Evolutionary conservation across 2,113 vertebrate genomes (phyloP), one percentile per base, ranked within the genome.

Genomic region (Microtus richardsoni): DNA sequence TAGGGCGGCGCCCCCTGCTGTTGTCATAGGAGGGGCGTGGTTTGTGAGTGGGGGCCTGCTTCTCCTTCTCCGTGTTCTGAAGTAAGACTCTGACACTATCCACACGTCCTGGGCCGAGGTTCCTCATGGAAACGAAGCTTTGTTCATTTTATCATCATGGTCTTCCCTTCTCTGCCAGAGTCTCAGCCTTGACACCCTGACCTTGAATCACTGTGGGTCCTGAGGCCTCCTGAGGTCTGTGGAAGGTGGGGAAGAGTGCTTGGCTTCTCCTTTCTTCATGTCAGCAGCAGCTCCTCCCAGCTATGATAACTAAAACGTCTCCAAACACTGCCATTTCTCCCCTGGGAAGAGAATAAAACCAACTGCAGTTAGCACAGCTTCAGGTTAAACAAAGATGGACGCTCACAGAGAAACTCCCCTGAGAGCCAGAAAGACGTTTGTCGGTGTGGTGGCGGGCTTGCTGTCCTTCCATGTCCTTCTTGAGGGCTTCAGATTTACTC

Each of bases 211-310:
- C 1, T 7, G 44, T 0, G 33, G 7, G 0, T 60, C n/a, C 86
- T 13, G 14, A 7, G 17, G 64, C 41, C 0, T 8, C 30, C 7
- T 3, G 6, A 0, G 39, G 47, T 9, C 10, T 1, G 0, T 0
- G 11, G 22, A 26, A 10, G 4, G 12, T 5, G 2, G 1, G 19
- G 74, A 1, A 6, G 22, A 2, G 0, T 4, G 36, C 33, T 5
- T 2, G 39, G 7, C 11, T 60, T 52, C 78, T 26, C 1, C 30
- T 5, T 19, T 21, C 21, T 6, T 1, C 28, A 19, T 0, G 14
- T 6, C 60, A 75, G 14, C 0, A 44, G 70, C 47, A 24, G 13
- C 75, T 14, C 17, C 39, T 19, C 52, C 58, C 2, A 13, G 52
- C 5, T 21, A 33, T 24, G 1, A 44, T 30, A 6, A 24, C 66